Evolutionary conservation across 2,113 vertebrate genomes (phyloP).

Genomic region (Dromaius novaehollandiae): DNA sequence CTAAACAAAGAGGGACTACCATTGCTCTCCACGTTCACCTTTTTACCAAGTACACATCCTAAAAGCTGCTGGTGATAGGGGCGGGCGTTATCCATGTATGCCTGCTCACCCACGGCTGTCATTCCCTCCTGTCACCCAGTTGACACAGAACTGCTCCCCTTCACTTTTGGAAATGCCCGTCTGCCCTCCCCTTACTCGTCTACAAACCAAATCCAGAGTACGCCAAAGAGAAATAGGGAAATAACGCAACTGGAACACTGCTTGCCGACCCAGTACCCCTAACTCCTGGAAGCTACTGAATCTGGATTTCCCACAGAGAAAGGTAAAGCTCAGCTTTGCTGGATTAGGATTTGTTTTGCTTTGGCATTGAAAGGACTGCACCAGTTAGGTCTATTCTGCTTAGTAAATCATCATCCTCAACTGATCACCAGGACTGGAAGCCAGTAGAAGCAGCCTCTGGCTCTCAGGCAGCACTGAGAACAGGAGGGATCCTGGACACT

Average conservation of each 20-base stretch:
- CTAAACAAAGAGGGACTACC: not conserved
- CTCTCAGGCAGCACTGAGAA: not conserved
- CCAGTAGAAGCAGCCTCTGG: not conserved
- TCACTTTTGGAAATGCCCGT: not conserved
- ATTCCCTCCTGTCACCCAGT: not conserved
- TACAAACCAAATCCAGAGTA: not conserved
- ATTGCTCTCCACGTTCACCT: not conserved
- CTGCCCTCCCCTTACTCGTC: rapidly evolving
- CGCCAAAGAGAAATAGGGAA: not conserved
- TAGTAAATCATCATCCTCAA: not conserved
- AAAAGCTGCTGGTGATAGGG: not conserved
- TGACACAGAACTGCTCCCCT: not conserved
- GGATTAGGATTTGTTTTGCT: slow-evolving; percentile 4
- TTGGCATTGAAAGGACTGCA: not conserved
- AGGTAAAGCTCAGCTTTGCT: slow-evolving; percentile 34
- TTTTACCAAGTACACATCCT: not conserved
- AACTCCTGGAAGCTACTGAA: not conserved
- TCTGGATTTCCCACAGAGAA: not conserved
- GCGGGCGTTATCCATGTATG: not conserved
- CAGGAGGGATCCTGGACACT: not conserved
- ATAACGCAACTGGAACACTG: not conserved
- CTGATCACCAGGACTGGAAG: not conserved
- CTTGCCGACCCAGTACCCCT: not conserved
- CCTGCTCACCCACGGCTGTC: not conserved
- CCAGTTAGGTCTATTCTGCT: not conserved